phyloP scores from a whole-genome alignment of 2,888 invertebrate genomes.

The Elgonia sp. region DNA sequence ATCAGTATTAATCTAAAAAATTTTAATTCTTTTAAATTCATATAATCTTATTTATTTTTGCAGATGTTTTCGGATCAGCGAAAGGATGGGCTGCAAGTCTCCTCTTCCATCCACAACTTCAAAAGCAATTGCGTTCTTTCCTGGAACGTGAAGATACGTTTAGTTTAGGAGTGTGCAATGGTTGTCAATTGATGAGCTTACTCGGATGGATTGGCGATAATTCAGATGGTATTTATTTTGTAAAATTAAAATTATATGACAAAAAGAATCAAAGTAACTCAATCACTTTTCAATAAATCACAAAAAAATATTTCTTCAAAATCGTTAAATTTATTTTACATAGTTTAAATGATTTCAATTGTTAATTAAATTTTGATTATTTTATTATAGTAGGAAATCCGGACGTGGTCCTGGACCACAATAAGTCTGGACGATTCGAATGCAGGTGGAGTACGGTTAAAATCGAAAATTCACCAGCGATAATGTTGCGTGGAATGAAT shows the following conservation, averaged over 20 bases:
- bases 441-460: conserved; percentile 92
- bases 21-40: no score
- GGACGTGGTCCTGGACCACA: conserved; percentile 92
- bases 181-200: conserved; percentile 97
- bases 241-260: neutral
- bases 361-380: conserved; percentile 1
- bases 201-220: conserved; percentile 95
- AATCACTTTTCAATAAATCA: no score
- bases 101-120: conserved; percentile 92
- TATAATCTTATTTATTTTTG: no score
- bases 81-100: conserved; percentile 99
- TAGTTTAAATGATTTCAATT: conserved; percentile 1
- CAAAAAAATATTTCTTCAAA: neutral
- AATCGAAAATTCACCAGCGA: conserved; percentile 91
- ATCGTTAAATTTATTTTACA: neutral
- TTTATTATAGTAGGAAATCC: conserved; percentile 67
- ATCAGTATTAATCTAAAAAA: no score
- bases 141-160: conserved; percentile 93
- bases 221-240: conserved; percentile 45
- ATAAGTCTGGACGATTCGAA: conserved; percentile 95
- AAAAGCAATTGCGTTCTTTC: conserved; percentile 93
- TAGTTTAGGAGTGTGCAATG: conserved; percentile 99
- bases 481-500: conserved; percentile 97
- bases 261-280: neutral
- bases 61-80: conserved; percentile 97